Base-by-base conservation (phyloP, 2,113 vertebrate species). In the Phoenicopterus ruber region DNA sequence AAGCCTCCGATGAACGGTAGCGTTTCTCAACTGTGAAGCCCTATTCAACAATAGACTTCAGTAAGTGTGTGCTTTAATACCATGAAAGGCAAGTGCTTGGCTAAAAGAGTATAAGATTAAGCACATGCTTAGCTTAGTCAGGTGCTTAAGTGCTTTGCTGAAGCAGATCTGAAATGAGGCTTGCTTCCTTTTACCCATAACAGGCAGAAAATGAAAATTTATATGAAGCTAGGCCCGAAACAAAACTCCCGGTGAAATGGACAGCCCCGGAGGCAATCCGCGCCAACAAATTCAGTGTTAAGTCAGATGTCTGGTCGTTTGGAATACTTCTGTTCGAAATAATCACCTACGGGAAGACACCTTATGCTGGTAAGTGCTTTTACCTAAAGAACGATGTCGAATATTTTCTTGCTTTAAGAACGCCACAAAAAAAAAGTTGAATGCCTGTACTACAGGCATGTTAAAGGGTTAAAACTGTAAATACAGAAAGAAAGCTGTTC, bases 241-340 rank as follows among this genome's bases (percentile, higher is more conserved):
- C 97, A 65, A 99, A 99, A 82, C 99, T 99, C n/a, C 99, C 99
- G 2, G 98, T 99, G 82, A 99, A 99, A 96, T 99, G 99, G 99
- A 99, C 99, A 2, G 99, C 99, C 16, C 99, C 99, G 0, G 99
- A 99, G 97, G 99, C 98, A 58, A 98, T 99, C 52, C 94, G 81
- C 28, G 83, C 93, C 50, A 98, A 97, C 97, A 99, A 97, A 95
- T 99, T 99, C 97, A 99, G 96, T 84, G 97, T 99, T 94, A 99
- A 99, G 95, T 99, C 99, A 4, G 99, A 99, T 73, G 98, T 99
- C 38, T 99, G 99, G 99, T 99, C 99, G 36, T 99, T 99, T 97
- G 99, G 99, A 67, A 98, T 99, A 94, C 97, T 99, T 88, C 98
- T 99, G 61, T 99, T 98, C 96, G 99, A 99, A 98, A 99, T 99